Evolutionary conservation across 1,140 invertebrate species (phyloP).

Genomic region (Danaus plexippus): DNA sequence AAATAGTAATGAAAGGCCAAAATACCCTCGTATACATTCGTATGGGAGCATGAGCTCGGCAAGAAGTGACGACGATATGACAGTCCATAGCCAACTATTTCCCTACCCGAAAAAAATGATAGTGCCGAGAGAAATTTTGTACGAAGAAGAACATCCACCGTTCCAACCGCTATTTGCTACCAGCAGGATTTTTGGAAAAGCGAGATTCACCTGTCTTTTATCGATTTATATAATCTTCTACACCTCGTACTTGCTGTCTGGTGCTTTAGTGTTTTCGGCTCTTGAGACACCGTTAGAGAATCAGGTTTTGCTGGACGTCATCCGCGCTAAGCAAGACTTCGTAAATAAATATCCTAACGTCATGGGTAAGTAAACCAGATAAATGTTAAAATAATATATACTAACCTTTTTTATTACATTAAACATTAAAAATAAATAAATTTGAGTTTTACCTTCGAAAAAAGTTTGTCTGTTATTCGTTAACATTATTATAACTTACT

Average conservation of each 20-base stretch:
- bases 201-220: constrained; percentile 66
- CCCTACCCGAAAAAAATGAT: constrained; percentile 60
- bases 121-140: constrained; percentile 47
- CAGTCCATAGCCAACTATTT: constrained; percentile 56
- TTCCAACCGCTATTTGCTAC: constrained; percentile 53
- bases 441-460: no score
- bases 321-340: constrained; percentile 73
- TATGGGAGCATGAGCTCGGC: constrained; percentile 61
- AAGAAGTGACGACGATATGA: constrained; percentile 63
- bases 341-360: constrained; percentile 71
- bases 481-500: no score
- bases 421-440: no score
- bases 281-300: constrained; percentile 81
- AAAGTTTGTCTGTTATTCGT: no score
- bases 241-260: constrained; percentile 79
- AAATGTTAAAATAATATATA: constrained; percentile 2
- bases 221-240: constrained; percentile 77
- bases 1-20: constrained; percentile 38
- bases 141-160: constrained; percentile 58
- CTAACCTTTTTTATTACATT: no score
- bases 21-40: constrained; percentile 53
- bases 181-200: constrained; percentile 54
- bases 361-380: constrained; percentile 52
- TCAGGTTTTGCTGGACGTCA: constrained; percentile 70
- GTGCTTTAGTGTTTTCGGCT: constrained; percentile 82